Base-by-base conservation (phyloP, 2,797 vertebrate species). In the Rallus crepitans region DNA sequence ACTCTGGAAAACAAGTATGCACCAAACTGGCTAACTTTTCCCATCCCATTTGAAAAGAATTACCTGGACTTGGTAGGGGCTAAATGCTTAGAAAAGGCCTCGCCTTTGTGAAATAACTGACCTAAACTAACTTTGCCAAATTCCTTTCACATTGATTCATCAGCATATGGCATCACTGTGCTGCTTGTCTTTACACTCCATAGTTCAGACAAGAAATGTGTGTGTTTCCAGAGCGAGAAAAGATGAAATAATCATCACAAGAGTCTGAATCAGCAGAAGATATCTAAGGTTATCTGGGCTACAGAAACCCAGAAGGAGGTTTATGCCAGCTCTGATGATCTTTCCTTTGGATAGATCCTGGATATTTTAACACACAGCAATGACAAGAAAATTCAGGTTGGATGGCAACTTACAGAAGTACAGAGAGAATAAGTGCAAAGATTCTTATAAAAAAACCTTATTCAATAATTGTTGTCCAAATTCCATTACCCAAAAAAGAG, bases 181-280 rank as follows among this genome's bases (percentile, higher is more conserved):
- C 10, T 80, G 8, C 53, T 87, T 85, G 24, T 42, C 72, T 91
- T 82, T 61, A 53, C 57, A 56, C 39, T 72, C 59, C 31, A 15
- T 30, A 35, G 63, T 56, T 91, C 35, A 75, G 53, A 48, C 42
- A 57, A 87, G 50, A 87, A 91, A 92, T 65, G 33, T 66, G 52
- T 57, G 15, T 83, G 15, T 55, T 91, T 89, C 56, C 39, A 79
- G 48, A 0, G 56, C 45, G 40, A 79, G 47, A 81, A 86, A 39
- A 79, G 59, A 90, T 69, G 52, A 89, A 94, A 90, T 83, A 84
- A 63, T 66, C n/a, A 66, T 59, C 77, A 78, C 59, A 70, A 78
- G 55, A 66, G 50, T 45, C 47, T 88, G 72, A 94, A 70, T 93
- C 91, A 94, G 87, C 69, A 90, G 63, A 91, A 82, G 85, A 63